These are phyloP conservation scores for Percopsis omiscomaycus DNA, from an alignment of 2,797 vertebrate species.

Conservation along the genomic window DNA sequence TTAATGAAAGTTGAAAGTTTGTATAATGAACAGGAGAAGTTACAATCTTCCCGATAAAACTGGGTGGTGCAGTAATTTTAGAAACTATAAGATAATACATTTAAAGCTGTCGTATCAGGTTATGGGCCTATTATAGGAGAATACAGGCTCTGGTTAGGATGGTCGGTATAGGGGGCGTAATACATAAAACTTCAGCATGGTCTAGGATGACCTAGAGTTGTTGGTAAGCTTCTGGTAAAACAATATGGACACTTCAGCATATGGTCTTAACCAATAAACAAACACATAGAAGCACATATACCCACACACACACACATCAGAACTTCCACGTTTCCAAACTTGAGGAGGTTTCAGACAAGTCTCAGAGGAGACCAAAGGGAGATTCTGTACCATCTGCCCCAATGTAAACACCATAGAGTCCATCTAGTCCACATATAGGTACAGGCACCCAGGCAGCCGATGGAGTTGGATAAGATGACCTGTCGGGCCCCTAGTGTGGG, in stretches of 20 bases:
- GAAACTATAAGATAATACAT: not conserved
- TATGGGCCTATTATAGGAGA: not conserved
- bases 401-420: conserved; percentile 49
- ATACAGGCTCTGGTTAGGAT: too few relatives aligned
- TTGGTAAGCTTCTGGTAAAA: conserved; percentile 6
- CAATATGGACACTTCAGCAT: conserved; percentile 5
- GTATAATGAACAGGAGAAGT: too few relatives aligned
- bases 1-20: not conserved
- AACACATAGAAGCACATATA: not conserved
- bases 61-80: not conserved
- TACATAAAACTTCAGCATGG: not conserved
- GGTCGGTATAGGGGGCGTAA: not conserved
- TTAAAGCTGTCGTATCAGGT: not conserved
- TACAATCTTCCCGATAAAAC: too few relatives aligned
- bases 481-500: conserved; percentile 39
- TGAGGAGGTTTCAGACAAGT: conserved; percentile 45
- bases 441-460: conserved; percentile 29
- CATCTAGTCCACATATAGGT: conserved; percentile 32
- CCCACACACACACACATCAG: conserved; percentile 4
- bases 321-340: conserved; percentile 25
- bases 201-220: not conserved
- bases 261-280: not conserved
- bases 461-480: conserved; percentile 55
- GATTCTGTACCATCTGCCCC: conserved; percentile 60
- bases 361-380: conserved; percentile 54